Evolutionary conservation across 2,888 invertebrate species (phyloP).

Genomic region (Abscondita cerata): DNA sequence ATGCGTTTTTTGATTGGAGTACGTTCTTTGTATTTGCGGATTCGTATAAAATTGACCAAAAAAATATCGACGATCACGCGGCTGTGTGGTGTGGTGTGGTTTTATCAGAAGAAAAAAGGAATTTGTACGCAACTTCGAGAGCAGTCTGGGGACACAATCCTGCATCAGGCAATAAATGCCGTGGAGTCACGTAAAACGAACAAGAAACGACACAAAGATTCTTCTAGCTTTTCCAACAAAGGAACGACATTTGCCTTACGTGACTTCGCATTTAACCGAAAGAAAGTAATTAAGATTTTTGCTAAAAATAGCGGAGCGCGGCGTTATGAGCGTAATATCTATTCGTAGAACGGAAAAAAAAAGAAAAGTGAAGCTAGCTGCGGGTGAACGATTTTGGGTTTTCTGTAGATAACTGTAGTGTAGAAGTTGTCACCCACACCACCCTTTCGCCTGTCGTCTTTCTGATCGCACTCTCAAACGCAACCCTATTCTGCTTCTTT

Average conservation of each 20-base stretch:
- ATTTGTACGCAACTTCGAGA: constrained; percentile 7
- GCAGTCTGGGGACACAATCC: constrained; percentile 10
- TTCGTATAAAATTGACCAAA: neutral
- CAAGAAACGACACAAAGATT: constrained; percentile 25
- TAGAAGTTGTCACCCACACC: constrained; percentile 32
- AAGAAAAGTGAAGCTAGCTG: constrained; percentile 20
- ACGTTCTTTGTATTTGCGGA: too few relatives aligned
- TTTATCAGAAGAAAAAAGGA: constrained; percentile 6
- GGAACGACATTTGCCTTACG: constrained; percentile 8
- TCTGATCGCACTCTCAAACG: constrained; percentile 30
- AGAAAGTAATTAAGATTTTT: constrained; percentile 7
- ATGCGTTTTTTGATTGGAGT: too few relatives aligned
- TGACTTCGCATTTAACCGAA: constrained; percentile 4
- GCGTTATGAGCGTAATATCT: constrained; percentile 10
- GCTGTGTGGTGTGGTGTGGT: neutral
- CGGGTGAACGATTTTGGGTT: constrained; percentile 30
- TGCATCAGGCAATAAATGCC: constrained; percentile 26
- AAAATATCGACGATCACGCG: neutral
- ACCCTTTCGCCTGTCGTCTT: constrained; percentile 33
- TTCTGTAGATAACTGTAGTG: constrained; percentile 33
- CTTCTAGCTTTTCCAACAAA: constrained; percentile 15
- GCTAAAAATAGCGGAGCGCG: neutral
- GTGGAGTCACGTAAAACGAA: constrained; percentile 28
- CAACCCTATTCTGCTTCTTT: constrained; percentile 34
- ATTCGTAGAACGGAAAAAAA: constrained; percentile 20